Evolutionary conservation across 2,113 vertebrate species (phyloP), one percentile per base, ranked within the genome.

Genomic region (Megaptera novaeangliae): DNA sequence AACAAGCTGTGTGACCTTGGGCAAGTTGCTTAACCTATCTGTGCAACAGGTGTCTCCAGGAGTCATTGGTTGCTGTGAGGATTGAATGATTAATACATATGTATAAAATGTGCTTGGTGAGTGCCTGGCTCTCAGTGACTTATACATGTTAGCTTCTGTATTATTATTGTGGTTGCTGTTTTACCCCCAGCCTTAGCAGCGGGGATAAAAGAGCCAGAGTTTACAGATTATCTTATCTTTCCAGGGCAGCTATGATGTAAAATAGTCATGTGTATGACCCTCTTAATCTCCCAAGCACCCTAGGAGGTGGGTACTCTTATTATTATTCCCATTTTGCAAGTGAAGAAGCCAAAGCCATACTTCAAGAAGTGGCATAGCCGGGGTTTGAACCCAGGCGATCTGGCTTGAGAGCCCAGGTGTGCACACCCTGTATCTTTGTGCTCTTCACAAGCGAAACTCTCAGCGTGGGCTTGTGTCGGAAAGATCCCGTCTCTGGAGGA

Each of bases 371-470:
- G 31, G n/a, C 7, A 0, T 9, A 41, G 44, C 41, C 83, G 55
- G 66, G 63, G 44, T 52, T 39, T 34, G 69, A 83, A 75, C 68
- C 41, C 13, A 27, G 55, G 75, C 3, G 1, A 0, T 31, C 41
- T 93, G 84, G 64, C 85, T 34, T 27, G 41, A 61, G 66, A 64
- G 13, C 44, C 21, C 52, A 80, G 11, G 3, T 23, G 2, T 10
- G 9, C 6, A 2, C 3, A 3, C 20, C 18, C 2, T 8, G 29
- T 31, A 5, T 17, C 8, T 55, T 23, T 3, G 10, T 46, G 36
- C 27, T 87, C 6, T 11, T 66, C 17, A 11, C 61, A 23, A 61
- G 57, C 11, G 14, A 29, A 36, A 1, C 3, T 23, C 4, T 14
- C 34, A 17, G 74, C 1, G 2, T 29, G 39, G 23, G 14, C 36